phyloP scores from a whole-genome alignment of 2,888 invertebrate species.

The Agonopterix arenella region DNA sequence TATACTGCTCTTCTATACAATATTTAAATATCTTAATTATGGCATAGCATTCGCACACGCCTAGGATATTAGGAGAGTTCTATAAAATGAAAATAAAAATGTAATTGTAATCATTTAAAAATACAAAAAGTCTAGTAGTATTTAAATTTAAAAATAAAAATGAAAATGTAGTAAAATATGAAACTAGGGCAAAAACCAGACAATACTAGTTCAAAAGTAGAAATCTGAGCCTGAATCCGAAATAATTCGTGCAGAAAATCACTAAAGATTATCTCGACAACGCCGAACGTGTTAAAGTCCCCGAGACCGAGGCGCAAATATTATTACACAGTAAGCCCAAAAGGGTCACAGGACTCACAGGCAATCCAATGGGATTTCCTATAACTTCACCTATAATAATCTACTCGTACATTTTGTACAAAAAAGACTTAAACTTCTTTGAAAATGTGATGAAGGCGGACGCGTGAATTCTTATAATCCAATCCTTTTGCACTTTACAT shows the following conservation, averaged over 20 bases:
- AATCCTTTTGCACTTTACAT: conserved; percentile 49
- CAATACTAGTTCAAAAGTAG: not conserved
- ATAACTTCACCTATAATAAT: conserved; percentile 24
- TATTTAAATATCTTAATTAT: too few species aligned
- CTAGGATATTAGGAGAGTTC: too few species aligned
- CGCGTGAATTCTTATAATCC: conserved; percentile 42
- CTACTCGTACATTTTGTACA: conserved; percentile 20
- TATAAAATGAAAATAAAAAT: too few species aligned
- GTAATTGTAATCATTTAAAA: too few species aligned
- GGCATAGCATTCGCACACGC: too few species aligned
- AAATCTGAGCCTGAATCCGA: too few species aligned
- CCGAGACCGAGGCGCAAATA: conserved; percentile 29
- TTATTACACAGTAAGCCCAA: conserved; percentile 45
- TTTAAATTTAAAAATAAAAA: too few species aligned
- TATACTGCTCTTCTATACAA: too few species aligned
- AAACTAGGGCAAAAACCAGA: too few species aligned
- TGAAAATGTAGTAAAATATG: too few species aligned
- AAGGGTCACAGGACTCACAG: conserved; percentile 33
- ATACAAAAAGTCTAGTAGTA: too few species aligned
- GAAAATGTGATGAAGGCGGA: conserved; percentile 37
- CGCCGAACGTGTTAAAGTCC: conserved; percentile 4
- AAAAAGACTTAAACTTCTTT: conserved; percentile 47
- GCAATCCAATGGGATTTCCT: conserved; percentile 37
- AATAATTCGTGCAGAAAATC: too few species aligned
- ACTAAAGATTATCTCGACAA: not conserved